Percentiles rank a stretch among this genome's conserved stretches.
Evolutionary conservation across 1,140 invertebrate genomes (phyloP).

Genomic region (Drosophila melanica): DNA sequence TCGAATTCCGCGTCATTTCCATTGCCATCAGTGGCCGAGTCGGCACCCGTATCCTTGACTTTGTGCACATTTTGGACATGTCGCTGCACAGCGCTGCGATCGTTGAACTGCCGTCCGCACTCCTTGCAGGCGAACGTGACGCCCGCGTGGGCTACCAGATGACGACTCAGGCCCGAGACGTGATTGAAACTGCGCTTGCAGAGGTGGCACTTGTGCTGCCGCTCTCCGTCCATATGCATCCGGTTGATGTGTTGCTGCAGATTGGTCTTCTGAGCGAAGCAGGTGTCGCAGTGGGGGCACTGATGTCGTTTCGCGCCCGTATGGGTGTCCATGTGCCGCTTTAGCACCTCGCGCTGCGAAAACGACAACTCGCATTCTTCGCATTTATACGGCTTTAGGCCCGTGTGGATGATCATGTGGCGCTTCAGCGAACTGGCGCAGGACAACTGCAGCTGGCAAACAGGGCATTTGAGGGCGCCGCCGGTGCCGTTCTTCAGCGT

Average conservation of each 20-base stretch:
- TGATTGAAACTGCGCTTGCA: constrained; percentile 86
- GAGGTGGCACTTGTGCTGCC: constrained; percentile 87
- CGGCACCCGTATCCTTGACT: constrained; percentile 11
- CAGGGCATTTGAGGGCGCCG: constrained; percentile 85
- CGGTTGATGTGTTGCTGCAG: constrained; percentile 87
- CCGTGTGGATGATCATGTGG: constrained; percentile 91
- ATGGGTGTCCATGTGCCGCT: constrained; percentile 93
- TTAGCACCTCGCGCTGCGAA: constrained; percentile 91
- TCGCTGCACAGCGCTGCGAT: constrained; percentile 88
- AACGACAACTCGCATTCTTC: constrained; percentile 89
- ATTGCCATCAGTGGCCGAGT: constrained; percentile 43
- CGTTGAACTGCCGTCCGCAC: constrained; percentile 88
- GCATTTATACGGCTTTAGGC: constrained; percentile 91
- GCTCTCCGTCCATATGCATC: constrained; percentile 86
- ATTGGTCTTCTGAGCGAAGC: constrained; percentile 89
- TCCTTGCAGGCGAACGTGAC: constrained; percentile 87
- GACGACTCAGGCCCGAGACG: constrained; percentile 88
- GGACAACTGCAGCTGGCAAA: constrained; percentile 92
- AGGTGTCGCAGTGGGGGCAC: constrained; percentile 90
- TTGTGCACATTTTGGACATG: constrained; percentile 84
- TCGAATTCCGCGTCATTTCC: constrained; percentile 39
- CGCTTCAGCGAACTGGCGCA: constrained; percentile 90
- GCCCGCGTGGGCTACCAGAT: constrained; percentile 89
- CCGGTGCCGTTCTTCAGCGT: constrained; percentile 84
- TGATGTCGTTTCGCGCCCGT: constrained; percentile 92